A percentile compares a stretch with the other conserved stretches of the same genome.
These are phyloP conservation scores for Amblyornis subalaris DNA, from an alignment of 2,113 vertebrate species.

Conservation along the genomic window DNA sequence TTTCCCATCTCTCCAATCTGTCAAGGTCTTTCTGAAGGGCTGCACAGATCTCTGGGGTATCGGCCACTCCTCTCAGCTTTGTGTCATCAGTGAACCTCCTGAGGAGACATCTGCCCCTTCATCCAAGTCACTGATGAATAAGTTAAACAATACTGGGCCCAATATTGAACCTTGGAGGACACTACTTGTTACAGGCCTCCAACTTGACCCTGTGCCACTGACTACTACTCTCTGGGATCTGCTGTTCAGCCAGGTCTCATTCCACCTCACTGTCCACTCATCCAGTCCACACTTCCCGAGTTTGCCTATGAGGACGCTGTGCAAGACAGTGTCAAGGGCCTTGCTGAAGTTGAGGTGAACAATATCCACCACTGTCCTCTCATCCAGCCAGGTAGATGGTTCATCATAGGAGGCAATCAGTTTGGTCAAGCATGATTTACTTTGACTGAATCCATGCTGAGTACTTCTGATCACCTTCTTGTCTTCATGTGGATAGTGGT, in stretches of 20 bases:
- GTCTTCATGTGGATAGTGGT: background rate
- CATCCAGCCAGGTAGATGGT: background rate
- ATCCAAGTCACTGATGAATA: background rate
- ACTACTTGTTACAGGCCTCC: background rate
- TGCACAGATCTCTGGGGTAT: background rate
- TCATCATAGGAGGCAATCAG: background rate
- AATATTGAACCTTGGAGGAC: too few relatives aligned
- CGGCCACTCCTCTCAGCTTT: background rate
- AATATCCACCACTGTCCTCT: background rate
- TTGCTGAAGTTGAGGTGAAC: background rate
- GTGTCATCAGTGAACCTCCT: background rate
- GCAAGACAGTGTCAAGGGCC: too few relatives aligned
- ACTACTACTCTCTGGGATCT: rapidly evolving
- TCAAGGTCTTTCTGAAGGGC: background rate
- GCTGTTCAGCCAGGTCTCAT: background rate
- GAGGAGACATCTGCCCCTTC: background rate
- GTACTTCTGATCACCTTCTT: background rate
- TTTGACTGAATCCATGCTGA: background rate
- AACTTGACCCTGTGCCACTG: background rate
- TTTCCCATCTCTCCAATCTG: background rate
- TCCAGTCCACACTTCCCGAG: rapidly evolving
- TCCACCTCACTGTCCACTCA: background rate
- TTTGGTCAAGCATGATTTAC: background rate
- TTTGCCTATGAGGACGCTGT: background rate
- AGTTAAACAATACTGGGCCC: background rate